phyloP scores from a whole-genome alignment of 2,113 vertebrate species.

The Hemiscyllium ocellatum region DNA sequence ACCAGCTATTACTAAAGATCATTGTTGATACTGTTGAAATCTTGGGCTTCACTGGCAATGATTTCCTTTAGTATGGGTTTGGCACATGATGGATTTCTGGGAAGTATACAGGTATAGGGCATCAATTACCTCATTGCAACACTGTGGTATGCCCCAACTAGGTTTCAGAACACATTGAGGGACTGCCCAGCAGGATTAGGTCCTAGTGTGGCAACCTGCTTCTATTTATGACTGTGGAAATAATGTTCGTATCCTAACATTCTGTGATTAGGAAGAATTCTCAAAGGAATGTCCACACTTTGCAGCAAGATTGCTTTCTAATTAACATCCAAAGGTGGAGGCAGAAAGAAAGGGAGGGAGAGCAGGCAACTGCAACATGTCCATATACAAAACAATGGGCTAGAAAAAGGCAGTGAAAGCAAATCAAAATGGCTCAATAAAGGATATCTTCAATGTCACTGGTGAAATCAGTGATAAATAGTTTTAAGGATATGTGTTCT shows the following conservation, averaged over 20 bases:
- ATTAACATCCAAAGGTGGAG: neutral
- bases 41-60: neutral
- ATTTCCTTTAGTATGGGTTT: neutral
- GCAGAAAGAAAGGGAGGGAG: neutral
- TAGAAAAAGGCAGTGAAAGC: neutral
- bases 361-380: neutral
- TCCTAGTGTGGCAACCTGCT: neutral
- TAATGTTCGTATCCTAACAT: neutral
- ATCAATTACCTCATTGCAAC: neutral
- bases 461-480: neutral
- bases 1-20: too few relatives aligned
- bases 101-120: neutral
- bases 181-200: neutral
- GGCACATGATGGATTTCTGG: neutral
- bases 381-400: neutral
- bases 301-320: neutral
- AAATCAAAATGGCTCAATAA: neutral
- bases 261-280: neutral
- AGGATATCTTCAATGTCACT: neutral
- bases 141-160: neutral
- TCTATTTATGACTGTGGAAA: neutral
- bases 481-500: neutral
- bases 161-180: neutral
- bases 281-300: neutral
- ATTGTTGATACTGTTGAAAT: neutral